A percentile compares a stretch with the other conserved stretches of the same genome.
These are phyloP conservation scores for Vannuccia rotundouncinata DNA, from an alignment of 2,888 invertebrate genomes.

Conservation along the genomic window DNA sequence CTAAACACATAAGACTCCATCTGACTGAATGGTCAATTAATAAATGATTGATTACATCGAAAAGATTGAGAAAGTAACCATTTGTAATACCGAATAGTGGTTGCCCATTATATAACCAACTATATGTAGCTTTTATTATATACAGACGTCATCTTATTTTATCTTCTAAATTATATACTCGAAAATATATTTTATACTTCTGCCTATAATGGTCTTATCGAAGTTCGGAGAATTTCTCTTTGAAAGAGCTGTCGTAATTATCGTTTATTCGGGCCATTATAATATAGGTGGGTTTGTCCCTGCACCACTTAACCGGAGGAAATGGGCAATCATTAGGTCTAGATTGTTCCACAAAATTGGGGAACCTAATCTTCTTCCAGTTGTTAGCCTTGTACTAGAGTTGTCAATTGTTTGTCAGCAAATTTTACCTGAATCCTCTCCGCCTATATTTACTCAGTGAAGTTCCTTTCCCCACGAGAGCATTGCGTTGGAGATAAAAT, in stretches of 20 bases:
- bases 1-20: background rate
- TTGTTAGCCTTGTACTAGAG: background rate
- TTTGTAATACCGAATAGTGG: no score
- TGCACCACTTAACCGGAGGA: background rate
- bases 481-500: constrained; percentile 3
- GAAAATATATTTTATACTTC: no score
- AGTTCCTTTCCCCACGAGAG: background rate
- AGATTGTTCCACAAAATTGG: background rate
- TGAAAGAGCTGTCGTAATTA: no score
- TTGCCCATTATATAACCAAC: no score
- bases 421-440: background rate
- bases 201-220: no score
- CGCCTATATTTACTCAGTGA: background rate
- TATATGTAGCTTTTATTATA: no score
- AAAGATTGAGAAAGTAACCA: no score
- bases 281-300: background rate
- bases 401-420: background rate
- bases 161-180: background rate
- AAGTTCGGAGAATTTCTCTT: no score
- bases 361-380: background rate
- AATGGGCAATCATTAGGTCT: background rate
- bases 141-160: background rate
- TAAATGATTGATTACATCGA: background rate
- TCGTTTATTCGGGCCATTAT: no score
- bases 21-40: background rate